phyloP scores from a whole-genome alignment of 2,113 vertebrate genomes.

The Cricetomys ansorgei region DNA sequence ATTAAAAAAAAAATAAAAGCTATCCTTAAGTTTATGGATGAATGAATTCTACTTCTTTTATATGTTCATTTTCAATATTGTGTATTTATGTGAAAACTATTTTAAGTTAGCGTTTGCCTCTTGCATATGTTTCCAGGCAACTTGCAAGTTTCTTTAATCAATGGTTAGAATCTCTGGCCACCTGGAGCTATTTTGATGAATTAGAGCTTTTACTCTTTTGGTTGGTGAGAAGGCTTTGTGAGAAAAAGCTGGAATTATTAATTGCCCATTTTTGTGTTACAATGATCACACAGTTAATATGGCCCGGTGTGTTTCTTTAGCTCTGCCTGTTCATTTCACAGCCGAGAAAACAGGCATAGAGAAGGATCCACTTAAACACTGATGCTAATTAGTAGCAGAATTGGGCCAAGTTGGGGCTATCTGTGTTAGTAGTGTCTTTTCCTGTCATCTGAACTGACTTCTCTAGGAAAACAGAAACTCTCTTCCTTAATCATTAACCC shows the following conservation, averaged over 20 bases:
- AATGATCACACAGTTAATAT: background rate
- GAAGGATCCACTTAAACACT: background rate
- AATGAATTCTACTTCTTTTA: background rate
- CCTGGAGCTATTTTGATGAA: background rate
- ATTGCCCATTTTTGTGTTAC: background rate
- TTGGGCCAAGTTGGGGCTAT: background rate
- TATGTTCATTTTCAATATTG: background rate
- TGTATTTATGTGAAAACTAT: background rate
- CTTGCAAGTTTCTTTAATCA: background rate
- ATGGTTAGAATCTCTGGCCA: background rate
- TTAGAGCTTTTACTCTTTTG: background rate
- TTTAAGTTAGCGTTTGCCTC: background rate
- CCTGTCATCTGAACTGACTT: background rate
- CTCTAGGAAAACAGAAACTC: background rate
- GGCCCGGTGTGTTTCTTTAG: background rate
- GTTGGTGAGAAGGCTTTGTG: background rate
- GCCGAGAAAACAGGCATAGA: background rate
- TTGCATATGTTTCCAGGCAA: background rate
- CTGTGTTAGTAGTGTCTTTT: background rate
- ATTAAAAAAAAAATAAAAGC: background rate
- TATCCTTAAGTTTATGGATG: background rate
- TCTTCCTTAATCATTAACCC: background rate
- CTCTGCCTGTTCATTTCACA: slow-evolving; percentile 1
- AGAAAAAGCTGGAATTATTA: slow-evolving; percentile 22
- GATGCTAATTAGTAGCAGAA: background rate